Evolutionary conservation across 2,797 vertebrate genomes (phyloP).

Genomic region (Cetoscarus ocellatus): DNA sequence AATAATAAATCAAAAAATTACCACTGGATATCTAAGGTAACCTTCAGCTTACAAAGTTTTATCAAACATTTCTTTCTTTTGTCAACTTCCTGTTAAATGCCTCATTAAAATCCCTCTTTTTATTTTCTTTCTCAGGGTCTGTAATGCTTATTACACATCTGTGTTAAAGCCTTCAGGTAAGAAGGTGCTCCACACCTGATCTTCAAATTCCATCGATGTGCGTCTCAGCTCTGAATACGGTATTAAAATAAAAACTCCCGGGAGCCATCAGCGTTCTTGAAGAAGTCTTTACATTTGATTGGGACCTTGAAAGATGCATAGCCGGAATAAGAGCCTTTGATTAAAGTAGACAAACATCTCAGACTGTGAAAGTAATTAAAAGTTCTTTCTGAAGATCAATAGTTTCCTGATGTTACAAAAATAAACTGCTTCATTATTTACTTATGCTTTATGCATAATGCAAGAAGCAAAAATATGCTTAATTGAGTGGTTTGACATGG

Average conservation of each 20-base stretch:
- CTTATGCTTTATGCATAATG: neutral
- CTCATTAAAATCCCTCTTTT: too few species aligned
- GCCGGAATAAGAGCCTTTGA: neutral
- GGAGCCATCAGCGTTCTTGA: slow-evolving; percentile 3
- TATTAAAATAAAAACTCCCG: neutral
- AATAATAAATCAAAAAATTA: too few species aligned
- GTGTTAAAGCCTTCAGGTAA: neutral
- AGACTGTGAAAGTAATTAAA: slow-evolving; percentile 18
- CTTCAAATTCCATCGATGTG: slow-evolving; percentile 1
- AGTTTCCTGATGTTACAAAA: slow-evolving; percentile 13
- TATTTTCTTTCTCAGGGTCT: neutral
- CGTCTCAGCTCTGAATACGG: slow-evolving; percentile 5
- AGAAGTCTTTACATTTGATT: slow-evolving; percentile 18
- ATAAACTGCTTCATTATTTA: neutral
- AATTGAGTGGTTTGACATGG: neutral
- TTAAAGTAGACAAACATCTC: neutral
- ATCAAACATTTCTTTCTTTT: too few species aligned
- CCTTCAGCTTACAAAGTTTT: too few species aligned
- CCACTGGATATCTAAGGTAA: too few species aligned
- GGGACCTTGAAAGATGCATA: slow-evolving; percentile 14
- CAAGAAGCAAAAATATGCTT: neutral
- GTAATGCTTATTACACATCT: neutral
- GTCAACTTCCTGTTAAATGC: too few species aligned
- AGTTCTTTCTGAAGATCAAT: slow-evolving; percentile 14
- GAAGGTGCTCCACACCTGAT: neutral